A percentile compares a stretch with the other conserved stretches of the same genome.
Conservation (phyloP, 2,888 invertebrate genomes). For the Calliphora vomitoria region DNA sequence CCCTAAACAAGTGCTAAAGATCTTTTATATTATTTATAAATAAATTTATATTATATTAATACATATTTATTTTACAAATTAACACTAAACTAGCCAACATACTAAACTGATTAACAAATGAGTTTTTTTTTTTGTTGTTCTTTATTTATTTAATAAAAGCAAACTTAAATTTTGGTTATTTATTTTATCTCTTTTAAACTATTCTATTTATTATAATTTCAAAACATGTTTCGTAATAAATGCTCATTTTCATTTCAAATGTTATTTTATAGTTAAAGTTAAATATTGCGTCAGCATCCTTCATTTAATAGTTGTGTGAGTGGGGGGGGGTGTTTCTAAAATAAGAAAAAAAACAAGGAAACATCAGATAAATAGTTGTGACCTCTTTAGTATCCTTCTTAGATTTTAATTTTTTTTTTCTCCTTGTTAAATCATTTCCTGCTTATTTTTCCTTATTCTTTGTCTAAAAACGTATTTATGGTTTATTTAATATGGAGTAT, state of each 20-base stretch:
- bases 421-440: conserved; percentile 3
- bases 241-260: neutral
- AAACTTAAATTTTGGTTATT: neutral
- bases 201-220: conserved; percentile 9
- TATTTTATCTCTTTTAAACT: neutral
- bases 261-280: neutral
- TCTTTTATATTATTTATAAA: conserved; percentile 6
- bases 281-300: conserved; percentile 46
- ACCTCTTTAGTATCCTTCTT: conserved; percentile 13
- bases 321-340: too few species aligned
- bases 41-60: conserved; percentile 5
- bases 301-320: conserved; percentile 7
- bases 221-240: conserved; percentile 18
- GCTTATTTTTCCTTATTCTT: conserved; percentile 2
- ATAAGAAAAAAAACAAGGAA: conserved; percentile 17
- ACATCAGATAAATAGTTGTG: neutral
- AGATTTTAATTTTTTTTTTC: neutral
- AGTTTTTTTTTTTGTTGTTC: neutral
- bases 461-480: neutral
- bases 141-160: neutral
- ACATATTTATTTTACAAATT: neutral
- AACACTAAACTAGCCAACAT: conserved; percentile 1
- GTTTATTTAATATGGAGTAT: neutral
- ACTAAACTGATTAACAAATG: neutral
- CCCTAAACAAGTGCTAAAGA: conserved; percentile 6